Base-by-base conservation (phyloP, 2,113 vertebrate species). In the Dipodomys spectabilis region DNA sequence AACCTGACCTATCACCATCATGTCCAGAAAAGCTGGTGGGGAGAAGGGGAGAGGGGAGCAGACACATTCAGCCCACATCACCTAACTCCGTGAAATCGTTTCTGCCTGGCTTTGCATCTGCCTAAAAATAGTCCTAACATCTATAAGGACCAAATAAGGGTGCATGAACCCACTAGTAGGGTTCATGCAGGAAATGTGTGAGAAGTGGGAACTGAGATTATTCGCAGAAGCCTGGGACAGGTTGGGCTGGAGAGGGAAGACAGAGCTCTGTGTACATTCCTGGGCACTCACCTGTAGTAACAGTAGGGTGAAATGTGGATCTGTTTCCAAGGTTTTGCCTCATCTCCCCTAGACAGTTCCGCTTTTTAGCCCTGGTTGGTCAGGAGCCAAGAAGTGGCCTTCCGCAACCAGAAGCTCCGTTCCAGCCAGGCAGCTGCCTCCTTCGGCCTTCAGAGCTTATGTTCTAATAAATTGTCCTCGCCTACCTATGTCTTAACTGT, bases 1-100 rank as follows among this genome's bases (percentile, higher is more conserved):
- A 95, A 97, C 85, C 75, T 0, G 82, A 95, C 79, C 95, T 77
- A 35, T 87, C 92, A 32, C 35, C 88, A 77, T 93, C 65, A 11
- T 28, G 57, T 82, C 86, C 89, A 75, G 86, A 75, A 88, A 86
- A 62, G 25, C 94, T 62, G 25, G 45, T 8, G 16, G 89, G 77
- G 53, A 65, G 92, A 86, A 35, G 5, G 7, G 82, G 67, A 60
- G 9, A 23, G 25, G 57, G 69, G 32, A 92, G 28, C 35, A 69
- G 80, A 12, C 78, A 44, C 72, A 30, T 62, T 35, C 73, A 32
- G 23, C 32, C 73, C n/a, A 23, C 13, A 4, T 69, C 39, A 64
- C 60, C 78, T 89, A 77, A 65, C 39, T 60, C 45, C 2, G 7
- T 1, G 9, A 78, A 19, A 6, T 57, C n/a, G 3, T 53, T 82